phyloP scores from a whole-genome alignment of 2,797 vertebrate species.

The Semotilus atromaculatus region DNA sequence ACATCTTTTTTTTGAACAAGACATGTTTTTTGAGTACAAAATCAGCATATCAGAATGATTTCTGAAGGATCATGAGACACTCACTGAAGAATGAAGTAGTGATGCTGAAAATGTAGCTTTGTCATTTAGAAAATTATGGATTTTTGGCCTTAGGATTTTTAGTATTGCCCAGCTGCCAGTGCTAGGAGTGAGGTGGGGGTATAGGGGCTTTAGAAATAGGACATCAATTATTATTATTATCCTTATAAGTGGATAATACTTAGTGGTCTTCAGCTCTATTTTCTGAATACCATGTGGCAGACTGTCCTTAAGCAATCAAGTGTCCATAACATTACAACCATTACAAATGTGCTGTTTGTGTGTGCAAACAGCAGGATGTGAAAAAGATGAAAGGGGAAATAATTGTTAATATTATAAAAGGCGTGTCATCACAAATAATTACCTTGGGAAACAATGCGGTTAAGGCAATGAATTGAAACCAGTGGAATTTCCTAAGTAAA shows the following conservation, averaged over 20 bases:
- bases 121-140: background rate
- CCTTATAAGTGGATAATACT: too few species aligned
- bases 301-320: background rate
- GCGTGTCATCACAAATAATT: background rate
- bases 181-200: too few species aligned
- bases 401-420: background rate
- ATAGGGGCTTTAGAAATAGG: background rate
- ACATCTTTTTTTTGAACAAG: too few species aligned
- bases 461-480: constrained; percentile 13
- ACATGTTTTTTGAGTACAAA: background rate
- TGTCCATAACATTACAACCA: background rate
- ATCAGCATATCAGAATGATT: background rate
- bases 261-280: too few species aligned
- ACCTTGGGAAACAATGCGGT: background rate
- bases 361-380: constrained; percentile 62
- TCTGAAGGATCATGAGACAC: background rate
- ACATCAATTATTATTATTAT: background rate
- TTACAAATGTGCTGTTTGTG: background rate
- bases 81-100: background rate
- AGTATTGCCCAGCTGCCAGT: background rate
- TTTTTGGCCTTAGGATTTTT: background rate
- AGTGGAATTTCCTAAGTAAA: background rate
- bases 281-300: too few species aligned
- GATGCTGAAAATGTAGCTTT: background rate
- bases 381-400: constrained; percentile 69